Evolutionary conservation across 2,888 invertebrate species (phyloP).

Genomic region (Ennomos fuscantarius): DNA sequence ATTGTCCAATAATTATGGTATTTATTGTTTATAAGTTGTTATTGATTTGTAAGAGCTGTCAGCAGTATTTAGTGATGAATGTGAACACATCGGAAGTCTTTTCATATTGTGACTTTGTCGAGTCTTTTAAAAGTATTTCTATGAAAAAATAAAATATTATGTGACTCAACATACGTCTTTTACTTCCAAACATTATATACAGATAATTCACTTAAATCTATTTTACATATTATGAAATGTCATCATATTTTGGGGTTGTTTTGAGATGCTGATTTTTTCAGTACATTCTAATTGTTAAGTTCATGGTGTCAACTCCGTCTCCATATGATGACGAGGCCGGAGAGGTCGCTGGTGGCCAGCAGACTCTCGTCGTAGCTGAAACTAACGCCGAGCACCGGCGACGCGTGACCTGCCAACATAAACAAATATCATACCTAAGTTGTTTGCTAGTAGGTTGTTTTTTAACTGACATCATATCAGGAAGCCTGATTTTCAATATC

Average conservation of each 20-base stretch:
- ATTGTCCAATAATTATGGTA: slow-evolving; percentile 76
- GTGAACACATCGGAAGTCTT: slow-evolving; percentile 75
- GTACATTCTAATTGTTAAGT: background rate
- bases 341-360: slow-evolving; percentile 92
- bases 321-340: slow-evolving; percentile 92
- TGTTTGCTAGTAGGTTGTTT: no score
- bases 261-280: background rate
- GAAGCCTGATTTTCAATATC: no score
- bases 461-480: no score
- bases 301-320: slow-evolving; percentile 74
- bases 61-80: slow-evolving; percentile 73
- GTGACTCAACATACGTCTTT: slow-evolving; percentile 60
- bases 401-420: slow-evolving; percentile 88
- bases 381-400: slow-evolving; percentile 92
- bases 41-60: slow-evolving; percentile 71
- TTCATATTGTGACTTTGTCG: slow-evolving; percentile 80
- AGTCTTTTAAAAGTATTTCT: slow-evolving; percentile 84
- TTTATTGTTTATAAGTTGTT: slow-evolving; percentile 82
- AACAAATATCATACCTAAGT: background rate
- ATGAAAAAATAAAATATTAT: slow-evolving; percentile 79
- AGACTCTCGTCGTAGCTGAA: slow-evolving; percentile 96
- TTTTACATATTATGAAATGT: background rate
- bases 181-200: slow-evolving; percentile 12
- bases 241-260: background rate
- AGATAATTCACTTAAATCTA: background rate